Percentiles rank a stretch among this genome's conserved stretches.
These are phyloP conservation scores for Cyclina sinensis DNA, from an alignment of 1,140 invertebrate genomes.

Conservation along the genomic window DNA sequence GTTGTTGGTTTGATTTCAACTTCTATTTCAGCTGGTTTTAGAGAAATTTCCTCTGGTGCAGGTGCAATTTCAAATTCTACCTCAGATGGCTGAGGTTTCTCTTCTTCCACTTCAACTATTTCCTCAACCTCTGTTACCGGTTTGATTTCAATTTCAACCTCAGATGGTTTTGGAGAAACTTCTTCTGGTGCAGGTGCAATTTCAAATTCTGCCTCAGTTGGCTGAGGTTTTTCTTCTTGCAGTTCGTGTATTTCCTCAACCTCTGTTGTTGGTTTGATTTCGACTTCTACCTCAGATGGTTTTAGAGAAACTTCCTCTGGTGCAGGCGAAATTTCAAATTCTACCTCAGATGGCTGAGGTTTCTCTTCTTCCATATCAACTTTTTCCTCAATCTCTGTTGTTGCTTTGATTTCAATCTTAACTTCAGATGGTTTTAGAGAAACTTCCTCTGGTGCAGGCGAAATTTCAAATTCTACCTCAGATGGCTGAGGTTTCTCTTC, in stretches of 20 bases:
- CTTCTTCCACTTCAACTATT: constrained; percentile 6
- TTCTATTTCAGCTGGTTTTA: neutral
- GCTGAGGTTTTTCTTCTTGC: constrained; percentile 12
- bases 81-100: neutral
- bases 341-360: neutral
- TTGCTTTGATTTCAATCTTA: constrained; percentile 2
- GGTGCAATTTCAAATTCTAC: neutral
- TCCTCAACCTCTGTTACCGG: neutral
- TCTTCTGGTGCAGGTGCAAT: neutral
- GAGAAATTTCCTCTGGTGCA: neutral
- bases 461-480: neutral
- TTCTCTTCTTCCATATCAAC: neutral
- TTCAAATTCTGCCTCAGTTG: neutral
- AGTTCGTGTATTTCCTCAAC: neutral
- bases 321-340: neutral
- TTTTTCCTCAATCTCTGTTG: neutral
- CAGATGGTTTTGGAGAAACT: neutral
- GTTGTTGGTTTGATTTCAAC: neutral
- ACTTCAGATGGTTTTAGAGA: neutral
- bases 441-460: neutral
- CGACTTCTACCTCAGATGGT: neutral
- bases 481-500: constrained; percentile 19
- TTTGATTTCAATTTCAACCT: neutral
- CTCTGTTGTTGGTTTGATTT: neutral
- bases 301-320: neutral